phyloP scores from a whole-genome alignment of 2,113 vertebrate species.

The Ovis aries region DNA sequence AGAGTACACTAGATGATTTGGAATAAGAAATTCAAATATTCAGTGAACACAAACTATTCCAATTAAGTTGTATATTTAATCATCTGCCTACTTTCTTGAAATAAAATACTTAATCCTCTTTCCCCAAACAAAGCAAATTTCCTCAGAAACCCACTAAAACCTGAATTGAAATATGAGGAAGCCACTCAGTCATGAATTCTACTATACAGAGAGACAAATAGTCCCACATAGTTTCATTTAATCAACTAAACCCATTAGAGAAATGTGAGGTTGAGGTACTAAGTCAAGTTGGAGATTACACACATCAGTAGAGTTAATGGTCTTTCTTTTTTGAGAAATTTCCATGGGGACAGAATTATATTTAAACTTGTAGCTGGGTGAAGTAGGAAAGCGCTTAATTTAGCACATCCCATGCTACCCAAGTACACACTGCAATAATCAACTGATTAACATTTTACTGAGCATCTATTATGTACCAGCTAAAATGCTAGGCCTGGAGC shows the following conservation, averaged over 20 bases:
- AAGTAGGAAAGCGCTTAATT: slow-evolving; percentile 39
- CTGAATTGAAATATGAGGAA: slow-evolving; percentile 48
- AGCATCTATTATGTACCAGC: not conserved
- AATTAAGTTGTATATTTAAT: slow-evolving; percentile 55
- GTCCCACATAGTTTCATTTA: slow-evolving; percentile 35
- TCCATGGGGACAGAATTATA: not conserved
- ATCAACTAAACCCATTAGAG: slow-evolving; percentile 29
- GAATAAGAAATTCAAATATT: slow-evolving; percentile 51
- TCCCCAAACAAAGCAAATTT: slow-evolving; percentile 8
- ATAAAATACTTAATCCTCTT: slow-evolving; percentile 36
- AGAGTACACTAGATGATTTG: not conserved
- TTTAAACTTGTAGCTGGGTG: slow-evolving; percentile 14
- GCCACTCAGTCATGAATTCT: slow-evolving; percentile 38
- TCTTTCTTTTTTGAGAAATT: slow-evolving; percentile 38
- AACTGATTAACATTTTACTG: slow-evolving; percentile 12
- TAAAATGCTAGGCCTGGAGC: not conserved
- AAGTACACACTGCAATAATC: not conserved
- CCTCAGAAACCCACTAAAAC: slow-evolving; percentile 7
- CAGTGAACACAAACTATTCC: slow-evolving; percentile 32
- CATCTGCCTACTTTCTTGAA: slow-evolving; percentile 17
- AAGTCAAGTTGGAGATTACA: slow-evolving; percentile 45
- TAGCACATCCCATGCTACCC: not conserved
- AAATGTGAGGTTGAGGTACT: not conserved
- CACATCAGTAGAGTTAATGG: slow-evolving; percentile 42
- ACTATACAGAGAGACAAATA: slow-evolving; percentile 35